Evolutionary conservation across 1,140 invertebrate genomes (phyloP).

Genomic region (Neoseiulus cucumeris): DNA sequence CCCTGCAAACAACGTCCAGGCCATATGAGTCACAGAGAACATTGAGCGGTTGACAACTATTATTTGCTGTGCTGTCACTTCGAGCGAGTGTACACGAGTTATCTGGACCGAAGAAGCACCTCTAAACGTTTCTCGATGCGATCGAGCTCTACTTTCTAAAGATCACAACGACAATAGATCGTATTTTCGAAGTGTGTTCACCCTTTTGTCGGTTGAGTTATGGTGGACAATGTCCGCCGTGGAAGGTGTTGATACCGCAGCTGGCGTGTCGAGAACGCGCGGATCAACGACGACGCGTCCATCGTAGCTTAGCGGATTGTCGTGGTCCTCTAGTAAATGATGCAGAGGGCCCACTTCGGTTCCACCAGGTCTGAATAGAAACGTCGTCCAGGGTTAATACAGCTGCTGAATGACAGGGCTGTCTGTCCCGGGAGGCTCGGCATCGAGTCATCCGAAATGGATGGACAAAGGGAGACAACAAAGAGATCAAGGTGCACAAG

Average conservation of each 20-base stretch:
- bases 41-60: no score
- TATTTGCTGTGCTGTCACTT: no score
- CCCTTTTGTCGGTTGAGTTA: constrained; percentile 1
- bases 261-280: neutral
- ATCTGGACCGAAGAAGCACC: no score
- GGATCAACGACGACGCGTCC: constrained; percentile 14
- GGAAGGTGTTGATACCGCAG: neutral
- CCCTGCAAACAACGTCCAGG: neutral
- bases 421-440: no score
- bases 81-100: no score
- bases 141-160: neutral
- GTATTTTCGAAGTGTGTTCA: neutral
- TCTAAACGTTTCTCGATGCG: neutral
- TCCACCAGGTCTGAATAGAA: neutral
- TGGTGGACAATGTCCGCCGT: neutral
- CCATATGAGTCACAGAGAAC: no score
- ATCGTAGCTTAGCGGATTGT: constrained; percentile 33
- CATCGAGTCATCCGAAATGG: no score
- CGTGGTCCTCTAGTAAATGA: constrained; percentile 53
- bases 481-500: no score
- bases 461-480: no score
- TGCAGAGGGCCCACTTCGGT: constrained; percentile 54
- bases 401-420: no score
- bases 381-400: no score
- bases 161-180: neutral